Evolutionary conservation across 2,797 vertebrate species (phyloP).

Genomic region (Sardinella longiceps): DNA sequence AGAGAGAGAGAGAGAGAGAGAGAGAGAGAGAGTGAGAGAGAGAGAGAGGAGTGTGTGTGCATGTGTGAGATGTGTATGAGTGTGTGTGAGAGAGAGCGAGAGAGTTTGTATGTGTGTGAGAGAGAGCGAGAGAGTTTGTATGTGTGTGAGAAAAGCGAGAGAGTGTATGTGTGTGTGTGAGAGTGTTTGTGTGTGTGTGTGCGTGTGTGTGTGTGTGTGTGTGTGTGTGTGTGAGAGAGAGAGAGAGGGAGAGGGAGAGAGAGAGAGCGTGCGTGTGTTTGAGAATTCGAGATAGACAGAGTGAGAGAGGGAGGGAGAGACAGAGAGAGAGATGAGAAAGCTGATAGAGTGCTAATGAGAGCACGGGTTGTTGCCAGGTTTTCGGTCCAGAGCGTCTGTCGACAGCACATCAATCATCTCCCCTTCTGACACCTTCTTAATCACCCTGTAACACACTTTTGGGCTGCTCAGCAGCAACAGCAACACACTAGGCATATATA

Average conservation of each 20-base stretch:
- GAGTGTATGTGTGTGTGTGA: no score
- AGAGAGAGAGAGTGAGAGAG: no score
- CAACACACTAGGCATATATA: neutral
- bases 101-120: conserved; percentile 32
- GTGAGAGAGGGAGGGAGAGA: conserved; percentile 36
- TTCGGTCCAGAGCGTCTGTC: conserved; percentile 45
- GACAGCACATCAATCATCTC: conserved; percentile 67
- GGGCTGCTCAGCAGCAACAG: neutral
- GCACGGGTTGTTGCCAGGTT: conserved; percentile 51
- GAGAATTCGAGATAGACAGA: no score
- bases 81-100: no score
- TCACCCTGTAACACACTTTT: conserved; percentile 52
- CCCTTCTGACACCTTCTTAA: conserved; percentile 59
- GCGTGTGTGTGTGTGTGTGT: conserved; percentile 26
- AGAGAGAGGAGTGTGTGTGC: no score
- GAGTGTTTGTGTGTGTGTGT: no score
- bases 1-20: no score
- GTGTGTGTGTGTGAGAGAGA: conserved; percentile 32
- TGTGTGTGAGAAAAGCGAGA: no score
- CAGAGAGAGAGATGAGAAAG: conserved; percentile 16
- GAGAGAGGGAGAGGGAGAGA: conserved; percentile 16
- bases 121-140: conserved; percentile 29
- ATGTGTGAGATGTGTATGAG: no score
- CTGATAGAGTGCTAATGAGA: conserved; percentile 53
- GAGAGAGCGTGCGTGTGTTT: neutral